Percentiles rank a stretch among this genome's conserved stretches.
Evolutionary conservation across 2,797 vertebrate species (phyloP).

Genomic region (Eulemur albifrons): DNA sequence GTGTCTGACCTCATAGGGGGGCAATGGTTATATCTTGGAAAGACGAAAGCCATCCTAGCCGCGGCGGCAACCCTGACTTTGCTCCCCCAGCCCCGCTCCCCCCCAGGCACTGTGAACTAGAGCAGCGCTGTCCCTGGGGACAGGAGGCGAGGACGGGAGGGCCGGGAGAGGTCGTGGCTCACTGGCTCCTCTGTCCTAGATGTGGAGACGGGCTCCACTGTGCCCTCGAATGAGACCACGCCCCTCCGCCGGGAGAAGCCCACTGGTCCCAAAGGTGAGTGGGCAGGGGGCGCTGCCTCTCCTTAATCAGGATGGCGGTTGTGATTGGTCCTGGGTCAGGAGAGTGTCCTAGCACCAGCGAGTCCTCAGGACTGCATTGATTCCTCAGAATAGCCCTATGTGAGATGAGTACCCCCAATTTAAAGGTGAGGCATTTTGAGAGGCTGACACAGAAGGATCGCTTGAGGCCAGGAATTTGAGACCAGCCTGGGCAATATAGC

Average conservation of each 20-base stretch:
- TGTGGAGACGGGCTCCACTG: slow-evolving; percentile 83
- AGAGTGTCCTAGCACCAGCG: not conserved
- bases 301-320: rapidly evolving
- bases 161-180: not conserved
- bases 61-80: not conserved
- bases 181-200: slow-evolving; percentile 68
- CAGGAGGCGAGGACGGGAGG: rapidly evolving
- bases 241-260: slow-evolving; percentile 77
- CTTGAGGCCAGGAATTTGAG: not conserved
- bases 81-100: not conserved
- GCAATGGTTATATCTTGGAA: not conserved
- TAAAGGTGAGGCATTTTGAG: not conserved
- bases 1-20: not conserved
- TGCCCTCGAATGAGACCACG: slow-evolving; percentile 83
- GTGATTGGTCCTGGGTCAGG: not conserved
- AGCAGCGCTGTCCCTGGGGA: not conserved
- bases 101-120: not conserved
- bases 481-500: not conserved
- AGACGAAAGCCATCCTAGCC: not conserved
- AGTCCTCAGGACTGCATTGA: not conserved
- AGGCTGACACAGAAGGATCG: not conserved
- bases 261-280: not conserved
- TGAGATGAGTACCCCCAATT: not conserved
- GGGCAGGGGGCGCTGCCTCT: rapidly evolving
- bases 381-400: not conserved